Evolutionary conservation across 1,140 invertebrate genomes (phyloP).

Genomic region (Globodera rostochiensis): DNA sequence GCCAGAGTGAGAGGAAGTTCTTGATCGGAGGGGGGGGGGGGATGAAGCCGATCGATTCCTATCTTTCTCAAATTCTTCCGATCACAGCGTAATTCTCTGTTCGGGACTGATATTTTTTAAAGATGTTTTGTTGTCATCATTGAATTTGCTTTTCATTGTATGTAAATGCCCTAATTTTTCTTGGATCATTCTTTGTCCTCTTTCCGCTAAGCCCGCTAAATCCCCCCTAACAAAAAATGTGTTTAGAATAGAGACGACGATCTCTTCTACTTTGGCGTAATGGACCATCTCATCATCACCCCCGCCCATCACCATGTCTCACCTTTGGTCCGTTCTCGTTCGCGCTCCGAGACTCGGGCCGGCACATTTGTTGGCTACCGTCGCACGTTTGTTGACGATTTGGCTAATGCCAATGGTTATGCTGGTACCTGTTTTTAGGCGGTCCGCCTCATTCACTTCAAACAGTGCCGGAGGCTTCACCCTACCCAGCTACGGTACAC

Average conservation of each 20-base stretch:
- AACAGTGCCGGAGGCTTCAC: conserved; percentile 39
- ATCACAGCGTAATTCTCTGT: not conserved
- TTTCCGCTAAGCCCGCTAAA: not conserved
- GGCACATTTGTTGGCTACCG: conserved; percentile 3
- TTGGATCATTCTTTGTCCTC: not conserved
- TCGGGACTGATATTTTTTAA: not conserved
- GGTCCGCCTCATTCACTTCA: conserved; percentile 36
- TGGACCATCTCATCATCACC: conserved; percentile 28
- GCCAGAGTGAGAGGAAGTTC: not conserved
- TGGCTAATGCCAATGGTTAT: not conserved
- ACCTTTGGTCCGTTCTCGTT: conserved; percentile 34
- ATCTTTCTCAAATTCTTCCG: not conserved
- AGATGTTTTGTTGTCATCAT: not conserved
- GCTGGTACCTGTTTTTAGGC: conserved; percentile 7
- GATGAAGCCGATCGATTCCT: not conserved
- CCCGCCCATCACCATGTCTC: conserved; percentile 40
- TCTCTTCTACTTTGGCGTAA: not conserved
- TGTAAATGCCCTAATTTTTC: too few species aligned
- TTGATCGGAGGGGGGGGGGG: not conserved
- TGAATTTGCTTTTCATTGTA: not conserved
- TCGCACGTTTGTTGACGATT: not conserved
- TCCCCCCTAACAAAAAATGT: not conserved
- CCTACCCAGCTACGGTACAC: conserved; percentile 36
- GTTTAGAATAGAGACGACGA: not conserved
- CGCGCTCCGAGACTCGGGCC: conserved; percentile 25